Conservation (phyloP, 2,797 vertebrate genomes). For the Choloepus didactylus region DNA sequence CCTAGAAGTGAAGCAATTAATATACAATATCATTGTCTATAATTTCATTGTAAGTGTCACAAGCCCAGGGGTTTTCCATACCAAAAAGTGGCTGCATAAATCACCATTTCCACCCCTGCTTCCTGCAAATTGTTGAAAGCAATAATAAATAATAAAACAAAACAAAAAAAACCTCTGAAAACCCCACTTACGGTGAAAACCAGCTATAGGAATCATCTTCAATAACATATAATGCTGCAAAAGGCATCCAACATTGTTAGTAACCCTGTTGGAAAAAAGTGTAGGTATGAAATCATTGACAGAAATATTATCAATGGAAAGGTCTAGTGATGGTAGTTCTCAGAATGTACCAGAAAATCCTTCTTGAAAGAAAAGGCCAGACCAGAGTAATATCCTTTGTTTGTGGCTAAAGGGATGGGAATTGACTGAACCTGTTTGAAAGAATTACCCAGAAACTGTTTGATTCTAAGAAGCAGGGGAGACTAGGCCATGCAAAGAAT, state of each 20-base stretch:
- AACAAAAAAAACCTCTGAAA: background rate
- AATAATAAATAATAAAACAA: background rate
- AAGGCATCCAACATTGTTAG: background rate
- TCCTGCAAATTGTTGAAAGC: background rate
- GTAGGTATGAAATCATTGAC: background rate
- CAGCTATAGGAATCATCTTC: background rate
- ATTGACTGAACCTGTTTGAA: background rate
- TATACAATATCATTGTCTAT: background rate
- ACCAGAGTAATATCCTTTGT: background rate
- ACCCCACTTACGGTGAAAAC: background rate
- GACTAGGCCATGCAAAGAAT: background rate
- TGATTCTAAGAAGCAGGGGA: background rate
- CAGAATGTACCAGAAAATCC: background rate
- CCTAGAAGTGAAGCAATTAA: background rate
- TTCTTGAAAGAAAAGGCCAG: background rate
- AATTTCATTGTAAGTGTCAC: background rate
- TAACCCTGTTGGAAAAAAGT: background rate
- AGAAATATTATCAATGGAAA: background rate
- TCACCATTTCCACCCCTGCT: background rate
- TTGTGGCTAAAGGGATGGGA: background rate
- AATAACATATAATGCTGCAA: background rate
- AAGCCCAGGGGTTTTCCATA: background rate
- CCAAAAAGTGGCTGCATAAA: background rate
- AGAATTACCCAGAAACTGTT: background rate
- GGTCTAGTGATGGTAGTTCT: background rate